Evolutionary conservation across 2,797 vertebrate species (phyloP).

Genomic region (Microctenopoma steveboyesi): DNA sequence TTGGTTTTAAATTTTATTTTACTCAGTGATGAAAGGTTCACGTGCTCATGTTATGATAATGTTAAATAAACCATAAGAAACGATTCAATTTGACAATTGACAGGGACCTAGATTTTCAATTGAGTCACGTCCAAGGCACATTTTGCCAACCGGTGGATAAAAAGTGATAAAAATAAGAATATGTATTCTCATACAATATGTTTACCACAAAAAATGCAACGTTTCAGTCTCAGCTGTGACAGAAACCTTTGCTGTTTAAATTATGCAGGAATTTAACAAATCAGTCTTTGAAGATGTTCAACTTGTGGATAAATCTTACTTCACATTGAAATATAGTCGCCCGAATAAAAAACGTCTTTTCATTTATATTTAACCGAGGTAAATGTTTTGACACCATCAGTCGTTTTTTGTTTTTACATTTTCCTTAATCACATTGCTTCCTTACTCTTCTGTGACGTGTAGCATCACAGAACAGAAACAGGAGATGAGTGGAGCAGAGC

Average conservation of each 20-base stretch:
- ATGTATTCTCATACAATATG: too few relatives aligned
- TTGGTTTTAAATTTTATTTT: not conserved
- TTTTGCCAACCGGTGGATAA: not conserved
- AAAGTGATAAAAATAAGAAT: not conserved
- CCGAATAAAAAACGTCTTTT: not conserved
- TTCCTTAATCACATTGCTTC: slow-evolving; percentile 29
- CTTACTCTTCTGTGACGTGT: slow-evolving; percentile 25
- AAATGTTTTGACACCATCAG: not conserved
- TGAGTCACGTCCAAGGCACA: too few relatives aligned
- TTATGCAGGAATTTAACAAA: not conserved
- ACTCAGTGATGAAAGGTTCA: not conserved
- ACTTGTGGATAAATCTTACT: not conserved
- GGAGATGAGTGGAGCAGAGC: slow-evolving; percentile 41
- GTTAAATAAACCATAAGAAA: not conserved
- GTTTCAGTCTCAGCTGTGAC: not conserved
- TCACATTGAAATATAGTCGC: not conserved
- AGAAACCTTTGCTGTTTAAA: not conserved
- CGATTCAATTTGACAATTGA: too few relatives aligned
- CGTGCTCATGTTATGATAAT: not conserved
- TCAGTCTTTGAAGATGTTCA: not conserved
- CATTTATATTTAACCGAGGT: too few relatives aligned
- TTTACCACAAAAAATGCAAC: not conserved
- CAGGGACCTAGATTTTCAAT: too few relatives aligned
- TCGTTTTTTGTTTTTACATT: slow-evolving; percentile 11
- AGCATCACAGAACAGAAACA: slow-evolving; percentile 29